These are phyloP conservation scores for Apus apus DNA, from an alignment of 2,113 vertebrate genomes.

Conservation along the genomic window DNA sequence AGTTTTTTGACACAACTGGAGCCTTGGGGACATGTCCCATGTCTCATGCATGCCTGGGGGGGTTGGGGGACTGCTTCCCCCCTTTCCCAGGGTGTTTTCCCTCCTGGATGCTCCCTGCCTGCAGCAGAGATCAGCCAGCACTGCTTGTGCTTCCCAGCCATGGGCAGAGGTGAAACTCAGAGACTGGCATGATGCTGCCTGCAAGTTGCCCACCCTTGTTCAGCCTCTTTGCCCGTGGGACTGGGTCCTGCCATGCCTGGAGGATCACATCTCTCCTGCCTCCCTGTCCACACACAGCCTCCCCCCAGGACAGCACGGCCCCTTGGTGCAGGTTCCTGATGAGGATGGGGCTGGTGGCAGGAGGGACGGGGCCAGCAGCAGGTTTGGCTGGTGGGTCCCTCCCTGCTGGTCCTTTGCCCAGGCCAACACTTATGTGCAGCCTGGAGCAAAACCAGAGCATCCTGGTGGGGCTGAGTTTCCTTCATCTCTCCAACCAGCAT, in stretches of 20 bases:
- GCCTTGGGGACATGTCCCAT: neutral
- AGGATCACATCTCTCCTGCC: neutral
- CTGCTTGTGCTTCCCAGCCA: accelerated
- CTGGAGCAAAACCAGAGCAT: neutral
- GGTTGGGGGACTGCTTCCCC: neutral
- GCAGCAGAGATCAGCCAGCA: accelerated
- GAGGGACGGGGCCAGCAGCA: neutral
- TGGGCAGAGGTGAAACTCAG: neutral
- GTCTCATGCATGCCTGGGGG: neutral
- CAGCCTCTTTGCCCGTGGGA: neutral
- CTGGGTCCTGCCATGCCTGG: neutral
- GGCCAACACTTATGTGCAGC: accelerated
- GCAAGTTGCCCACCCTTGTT: neutral
- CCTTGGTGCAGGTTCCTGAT: neutral
- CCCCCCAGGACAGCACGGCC: neutral
- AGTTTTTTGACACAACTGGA: neutral
- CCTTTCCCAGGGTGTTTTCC: neutral
- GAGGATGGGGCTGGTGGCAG: neutral
- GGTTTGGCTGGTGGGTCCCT: neutral
- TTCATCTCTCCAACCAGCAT: neutral
- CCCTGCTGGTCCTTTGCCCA: neutral
- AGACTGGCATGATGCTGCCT: accelerated
- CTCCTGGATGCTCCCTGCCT: neutral
- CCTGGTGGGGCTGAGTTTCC: neutral
- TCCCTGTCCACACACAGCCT: neutral